Conservation (phyloP, 2,888 invertebrate species). For the Drosophila differens region DNA sequence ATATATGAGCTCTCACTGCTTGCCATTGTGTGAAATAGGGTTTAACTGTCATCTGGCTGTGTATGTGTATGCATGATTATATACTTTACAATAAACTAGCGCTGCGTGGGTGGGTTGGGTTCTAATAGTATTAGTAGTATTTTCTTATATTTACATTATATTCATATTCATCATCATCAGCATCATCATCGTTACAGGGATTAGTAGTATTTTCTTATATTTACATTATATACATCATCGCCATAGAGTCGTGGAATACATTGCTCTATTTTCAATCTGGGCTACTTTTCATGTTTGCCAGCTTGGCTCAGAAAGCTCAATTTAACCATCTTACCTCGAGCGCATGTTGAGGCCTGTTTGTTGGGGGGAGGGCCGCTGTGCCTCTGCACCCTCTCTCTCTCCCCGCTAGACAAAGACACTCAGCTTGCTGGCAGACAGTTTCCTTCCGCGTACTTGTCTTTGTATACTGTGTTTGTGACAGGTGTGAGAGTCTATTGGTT, state of each 20-base stretch:
- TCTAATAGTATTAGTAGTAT: background rate
- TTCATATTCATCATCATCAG: background rate
- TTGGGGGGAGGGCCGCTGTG: no score
- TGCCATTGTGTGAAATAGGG: background rate
- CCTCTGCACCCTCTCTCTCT: background rate
- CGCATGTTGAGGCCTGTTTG: constrained; percentile 21
- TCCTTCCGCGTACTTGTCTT: constrained; percentile 41
- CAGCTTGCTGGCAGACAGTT: constrained; percentile 20
- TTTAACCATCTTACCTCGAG: constrained; percentile 37
- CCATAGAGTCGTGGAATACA: background rate
- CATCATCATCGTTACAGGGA: background rate
- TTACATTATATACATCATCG: background rate
- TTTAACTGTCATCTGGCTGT: background rate
- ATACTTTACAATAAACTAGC: background rate
- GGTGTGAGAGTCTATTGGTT: background rate
- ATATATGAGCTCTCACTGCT: background rate
- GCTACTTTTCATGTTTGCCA: background rate
- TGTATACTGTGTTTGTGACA: background rate
- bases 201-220: background rate
- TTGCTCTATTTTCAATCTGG: background rate
- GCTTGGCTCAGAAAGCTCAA: constrained; percentile 22
- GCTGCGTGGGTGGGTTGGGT: background rate
- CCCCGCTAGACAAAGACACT: background rate
- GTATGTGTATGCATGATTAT: background rate
- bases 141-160: background rate